A percentile compares a stretch with the other conserved stretches of the same genome.
Evolutionary conservation across 2,797 vertebrate genomes (phyloP).

Genomic region (Harpagifer antarcticus): DNA sequence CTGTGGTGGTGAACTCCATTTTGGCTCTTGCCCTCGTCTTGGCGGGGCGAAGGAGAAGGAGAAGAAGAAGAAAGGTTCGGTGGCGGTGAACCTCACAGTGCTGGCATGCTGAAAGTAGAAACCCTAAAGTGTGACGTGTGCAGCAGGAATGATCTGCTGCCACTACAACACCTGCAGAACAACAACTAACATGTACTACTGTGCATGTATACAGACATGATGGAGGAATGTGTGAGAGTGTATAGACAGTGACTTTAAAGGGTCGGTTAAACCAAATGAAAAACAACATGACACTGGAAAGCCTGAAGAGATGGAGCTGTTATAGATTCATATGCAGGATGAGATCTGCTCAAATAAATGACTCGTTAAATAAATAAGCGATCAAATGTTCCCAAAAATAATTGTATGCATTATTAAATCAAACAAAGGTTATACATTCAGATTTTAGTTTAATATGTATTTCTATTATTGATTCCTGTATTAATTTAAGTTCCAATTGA

Average conservation of each 20-base stretch:
- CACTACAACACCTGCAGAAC: slow-evolving; percentile 66
- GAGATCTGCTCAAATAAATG: no score
- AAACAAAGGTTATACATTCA: no score
- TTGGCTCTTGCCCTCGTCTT: slow-evolving; percentile 21
- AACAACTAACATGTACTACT: slow-evolving; percentile 15
- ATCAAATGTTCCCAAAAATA: no score
- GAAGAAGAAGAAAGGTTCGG: slow-evolving; percentile 42
- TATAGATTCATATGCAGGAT: no score
- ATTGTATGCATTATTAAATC: no score
- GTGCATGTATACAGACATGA: not conserved
- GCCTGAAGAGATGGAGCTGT: not conserved
- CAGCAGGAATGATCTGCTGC: slow-evolving; percentile 66
- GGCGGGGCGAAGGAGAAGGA: slow-evolving; percentile 22
- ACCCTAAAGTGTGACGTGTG: slow-evolving; percentile 59
- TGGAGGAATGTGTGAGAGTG: no score
- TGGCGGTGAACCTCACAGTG: slow-evolving; percentile 52
- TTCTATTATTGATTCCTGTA: no score
- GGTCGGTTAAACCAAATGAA: not conserved
- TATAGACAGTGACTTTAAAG: no score
- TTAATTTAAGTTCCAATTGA: no score
- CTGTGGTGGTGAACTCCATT: slow-evolving; percentile 52
- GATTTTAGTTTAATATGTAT: no score
- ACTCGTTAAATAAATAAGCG: no score
- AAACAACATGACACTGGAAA: not conserved
- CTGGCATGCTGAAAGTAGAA: slow-evolving; percentile 50